Evolutionary conservation across 2,113 vertebrate species (phyloP).

Genomic region (Callaeas wilsoni): DNA sequence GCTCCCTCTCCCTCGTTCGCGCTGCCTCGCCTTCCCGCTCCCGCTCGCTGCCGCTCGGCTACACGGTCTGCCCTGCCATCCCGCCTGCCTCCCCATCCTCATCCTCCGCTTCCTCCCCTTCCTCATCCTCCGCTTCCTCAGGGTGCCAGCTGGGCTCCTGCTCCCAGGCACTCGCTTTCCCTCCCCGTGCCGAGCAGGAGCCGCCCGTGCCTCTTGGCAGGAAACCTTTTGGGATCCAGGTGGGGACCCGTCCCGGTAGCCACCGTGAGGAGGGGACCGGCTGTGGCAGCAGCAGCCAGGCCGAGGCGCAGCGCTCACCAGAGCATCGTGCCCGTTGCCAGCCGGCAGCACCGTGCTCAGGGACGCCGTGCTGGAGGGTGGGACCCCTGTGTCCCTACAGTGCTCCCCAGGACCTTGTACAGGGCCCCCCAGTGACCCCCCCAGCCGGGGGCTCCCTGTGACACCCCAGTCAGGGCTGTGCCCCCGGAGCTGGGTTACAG

Average conservation of each 20-base stretch:
- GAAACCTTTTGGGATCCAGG: neutral
- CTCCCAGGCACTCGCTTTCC: fast-evolving
- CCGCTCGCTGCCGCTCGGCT: slow-evolving; percentile 4
- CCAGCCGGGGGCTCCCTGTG: neutral
- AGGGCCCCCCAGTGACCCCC: neutral
- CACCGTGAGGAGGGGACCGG: fast-evolving
- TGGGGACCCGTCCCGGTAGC: fast-evolving
- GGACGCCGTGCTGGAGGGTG: neutral
- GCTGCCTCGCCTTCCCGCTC: slow-evolving; percentile 25
- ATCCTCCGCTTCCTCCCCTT: fast-evolving
- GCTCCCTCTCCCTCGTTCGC: slow-evolving; percentile 30
- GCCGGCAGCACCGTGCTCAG: fast-evolving
- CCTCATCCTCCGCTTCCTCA: neutral
- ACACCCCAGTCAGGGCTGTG: neutral
- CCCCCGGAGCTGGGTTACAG: fast-evolving
- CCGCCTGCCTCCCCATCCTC: neutral
- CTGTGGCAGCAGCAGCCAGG: neutral
- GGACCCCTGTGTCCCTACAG: fast-evolving
- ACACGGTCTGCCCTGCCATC: neutral
- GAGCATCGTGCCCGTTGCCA: fast-evolving
- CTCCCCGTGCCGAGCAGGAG: fast-evolving
- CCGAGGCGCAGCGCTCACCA: fast-evolving
- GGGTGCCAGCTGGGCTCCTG: neutral
- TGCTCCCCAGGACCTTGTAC: neutral
- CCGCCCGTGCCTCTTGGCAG: fast-evolving